Evolutionary conservation across 2,113 vertebrate species (phyloP).

Genomic region (Pelecanoides urinatrix): DNA sequence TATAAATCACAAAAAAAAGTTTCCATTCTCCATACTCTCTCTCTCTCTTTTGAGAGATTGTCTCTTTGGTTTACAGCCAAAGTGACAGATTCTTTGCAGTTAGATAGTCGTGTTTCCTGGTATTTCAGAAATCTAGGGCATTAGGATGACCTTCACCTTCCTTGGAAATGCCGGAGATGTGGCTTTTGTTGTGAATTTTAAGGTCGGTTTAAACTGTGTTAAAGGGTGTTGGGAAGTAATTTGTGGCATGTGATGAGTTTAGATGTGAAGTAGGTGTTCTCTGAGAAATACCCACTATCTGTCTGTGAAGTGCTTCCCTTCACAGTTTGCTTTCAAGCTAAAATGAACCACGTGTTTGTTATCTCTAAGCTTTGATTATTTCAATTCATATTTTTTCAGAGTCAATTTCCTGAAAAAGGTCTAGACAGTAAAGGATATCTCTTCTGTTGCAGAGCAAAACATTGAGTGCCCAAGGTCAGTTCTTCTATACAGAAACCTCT

Average conservation of each 20-base stretch:
- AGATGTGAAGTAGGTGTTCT: not conserved
- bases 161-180: not conserved
- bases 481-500: not conserved
- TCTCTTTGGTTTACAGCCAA: not conserved
- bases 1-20: not conserved
- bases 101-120: not conserved
- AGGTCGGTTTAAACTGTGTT: not conserved
- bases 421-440: not conserved
- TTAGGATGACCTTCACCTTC: not conserved
- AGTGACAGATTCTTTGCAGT: not conserved
- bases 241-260: not conserved
- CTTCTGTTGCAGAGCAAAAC: not conserved
- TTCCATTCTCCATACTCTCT: not conserved
- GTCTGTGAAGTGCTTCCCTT: not conserved
- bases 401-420: not conserved
- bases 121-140: not conserved
- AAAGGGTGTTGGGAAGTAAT: not conserved
- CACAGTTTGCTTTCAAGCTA: not conserved
- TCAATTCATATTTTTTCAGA: not conserved
- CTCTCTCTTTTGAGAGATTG: not conserved
- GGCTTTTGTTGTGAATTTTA: not conserved
- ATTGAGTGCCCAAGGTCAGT: not conserved
- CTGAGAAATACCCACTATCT: not conserved
- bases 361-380: not conserved
- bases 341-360: not conserved